Evolutionary conservation across 2,797 vertebrate species (phyloP).

Genomic region (Gastrophryne carolinensis): DNA sequence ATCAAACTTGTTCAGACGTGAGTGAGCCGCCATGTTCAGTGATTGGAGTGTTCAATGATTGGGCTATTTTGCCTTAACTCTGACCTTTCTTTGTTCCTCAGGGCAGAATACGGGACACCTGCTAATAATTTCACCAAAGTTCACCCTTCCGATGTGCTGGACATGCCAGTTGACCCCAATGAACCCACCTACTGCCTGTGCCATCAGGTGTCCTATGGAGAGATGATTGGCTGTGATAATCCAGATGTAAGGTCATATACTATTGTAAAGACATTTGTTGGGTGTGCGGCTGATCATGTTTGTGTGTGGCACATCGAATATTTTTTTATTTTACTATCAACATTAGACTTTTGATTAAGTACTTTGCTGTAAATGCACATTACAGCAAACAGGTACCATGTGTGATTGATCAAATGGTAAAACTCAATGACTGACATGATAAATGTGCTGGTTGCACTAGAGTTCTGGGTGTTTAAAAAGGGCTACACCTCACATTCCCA

Average conservation of each 20-base stretch:
- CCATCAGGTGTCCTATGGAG: conserved; percentile 97
- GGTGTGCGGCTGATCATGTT: too few species aligned
- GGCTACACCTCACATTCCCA: too few species aligned
- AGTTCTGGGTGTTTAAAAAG: too few species aligned
- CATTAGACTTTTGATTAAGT: too few species aligned
- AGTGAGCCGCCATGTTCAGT: conserved; percentile 52
- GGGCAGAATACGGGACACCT: conserved; percentile 88
- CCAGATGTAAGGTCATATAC: conserved; percentile 97
- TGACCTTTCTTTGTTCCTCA: conserved; percentile 58
- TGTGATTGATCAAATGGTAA: too few species aligned
- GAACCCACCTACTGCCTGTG: conserved; percentile 98
- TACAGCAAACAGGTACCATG: too few species aligned
- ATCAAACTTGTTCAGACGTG: conserved; percentile 85
- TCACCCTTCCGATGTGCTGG: conserved; percentile 95
- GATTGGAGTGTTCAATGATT: background rate
- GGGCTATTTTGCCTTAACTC: background rate
- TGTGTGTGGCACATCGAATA: too few species aligned
- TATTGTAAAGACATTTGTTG: too few species aligned
- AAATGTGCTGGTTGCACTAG: too few species aligned
- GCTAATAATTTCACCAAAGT: conserved; percentile 90
- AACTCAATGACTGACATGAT: too few species aligned
- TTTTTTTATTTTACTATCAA: too few species aligned
- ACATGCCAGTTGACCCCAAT: conserved; percentile 98
- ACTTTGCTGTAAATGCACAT: too few species aligned
- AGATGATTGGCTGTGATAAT: conserved; percentile 99